Percentiles rank a stretch among this genome's conserved stretches.
phyloP scores from a whole-genome alignment of 2,113 vertebrate genomes.

The Athene noctua region DNA sequence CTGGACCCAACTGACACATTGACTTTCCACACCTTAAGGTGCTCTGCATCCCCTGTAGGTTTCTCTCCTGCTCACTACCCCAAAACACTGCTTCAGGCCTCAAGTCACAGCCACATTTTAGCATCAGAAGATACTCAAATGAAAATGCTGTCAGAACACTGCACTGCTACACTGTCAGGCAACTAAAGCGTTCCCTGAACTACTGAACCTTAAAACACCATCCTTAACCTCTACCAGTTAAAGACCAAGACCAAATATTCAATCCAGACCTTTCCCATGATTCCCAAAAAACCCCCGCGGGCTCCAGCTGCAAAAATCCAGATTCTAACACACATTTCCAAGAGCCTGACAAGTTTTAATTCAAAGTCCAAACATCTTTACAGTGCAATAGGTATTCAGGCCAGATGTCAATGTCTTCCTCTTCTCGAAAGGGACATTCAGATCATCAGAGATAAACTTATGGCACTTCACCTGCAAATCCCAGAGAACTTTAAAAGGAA shows the following conservation, averaged over 20 bases:
- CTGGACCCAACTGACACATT: not conserved
- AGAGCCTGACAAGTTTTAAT: not conserved
- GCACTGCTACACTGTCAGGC: not conserved
- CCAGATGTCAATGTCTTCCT: not conserved
- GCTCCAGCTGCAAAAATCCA: not conserved
- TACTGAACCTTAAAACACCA: not conserved
- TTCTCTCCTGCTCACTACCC: not conserved
- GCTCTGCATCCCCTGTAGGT: not conserved
- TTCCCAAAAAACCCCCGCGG: not conserved
- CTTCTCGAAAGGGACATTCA: not conserved
- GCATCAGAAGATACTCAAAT: not conserved
- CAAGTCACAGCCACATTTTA: rapidly evolving
- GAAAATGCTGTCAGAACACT: not conserved
- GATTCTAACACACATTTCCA: not conserved
- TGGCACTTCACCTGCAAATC: not conserved
- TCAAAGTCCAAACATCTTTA: not conserved
- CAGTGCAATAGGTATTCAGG: not conserved
- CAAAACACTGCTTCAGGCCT: not conserved
- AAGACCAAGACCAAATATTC: not conserved
- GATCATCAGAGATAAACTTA: not conserved
- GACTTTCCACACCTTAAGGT: not conserved
- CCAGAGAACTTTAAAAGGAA: not conserved
- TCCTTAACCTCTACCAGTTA: not conserved
- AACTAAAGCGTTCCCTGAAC: not conserved
- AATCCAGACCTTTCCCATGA: not conserved